phyloP scores from a whole-genome alignment of 2,113 vertebrate genomes.

The Lagopus leucura region DNA sequence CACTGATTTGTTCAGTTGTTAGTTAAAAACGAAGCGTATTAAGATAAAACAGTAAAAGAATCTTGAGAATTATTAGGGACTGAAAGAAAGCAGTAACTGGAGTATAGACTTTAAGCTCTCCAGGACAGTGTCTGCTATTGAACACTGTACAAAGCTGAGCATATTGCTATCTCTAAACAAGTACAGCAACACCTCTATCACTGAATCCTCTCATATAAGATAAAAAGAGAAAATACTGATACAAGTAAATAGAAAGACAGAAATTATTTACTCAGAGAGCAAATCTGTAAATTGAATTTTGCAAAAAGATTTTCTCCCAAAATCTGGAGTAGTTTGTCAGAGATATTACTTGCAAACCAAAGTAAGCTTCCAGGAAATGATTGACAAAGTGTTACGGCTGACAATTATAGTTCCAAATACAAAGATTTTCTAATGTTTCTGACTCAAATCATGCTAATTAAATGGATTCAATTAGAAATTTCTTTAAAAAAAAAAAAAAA shows the following conservation, averaged over 20 bases:
- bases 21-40: background rate
- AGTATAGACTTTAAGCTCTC: constrained; percentile 30
- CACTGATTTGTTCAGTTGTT: background rate
- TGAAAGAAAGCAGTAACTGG: constrained; percentile 16
- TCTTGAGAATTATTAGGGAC: background rate
- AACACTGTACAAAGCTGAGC: background rate
- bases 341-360: background rate
- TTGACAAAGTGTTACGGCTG: background rate
- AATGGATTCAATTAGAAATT: background rate
- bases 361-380: background rate
- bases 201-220: background rate
- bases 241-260: background rate
- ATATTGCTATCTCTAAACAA: background rate
- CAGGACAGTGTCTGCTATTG: background rate
- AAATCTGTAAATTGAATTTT: background rate
- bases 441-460: background rate
- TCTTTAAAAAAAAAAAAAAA: background rate
- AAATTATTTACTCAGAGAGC: background rate
- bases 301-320: constrained; percentile 3
- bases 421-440: background rate
- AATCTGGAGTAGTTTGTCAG: background rate
- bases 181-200: background rate
- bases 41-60: background rate
- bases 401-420: background rate
- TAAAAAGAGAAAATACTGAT: background rate